phyloP scores from a whole-genome alignment of 2,888 invertebrate genomes.

The Limnephilus marmoratus region DNA sequence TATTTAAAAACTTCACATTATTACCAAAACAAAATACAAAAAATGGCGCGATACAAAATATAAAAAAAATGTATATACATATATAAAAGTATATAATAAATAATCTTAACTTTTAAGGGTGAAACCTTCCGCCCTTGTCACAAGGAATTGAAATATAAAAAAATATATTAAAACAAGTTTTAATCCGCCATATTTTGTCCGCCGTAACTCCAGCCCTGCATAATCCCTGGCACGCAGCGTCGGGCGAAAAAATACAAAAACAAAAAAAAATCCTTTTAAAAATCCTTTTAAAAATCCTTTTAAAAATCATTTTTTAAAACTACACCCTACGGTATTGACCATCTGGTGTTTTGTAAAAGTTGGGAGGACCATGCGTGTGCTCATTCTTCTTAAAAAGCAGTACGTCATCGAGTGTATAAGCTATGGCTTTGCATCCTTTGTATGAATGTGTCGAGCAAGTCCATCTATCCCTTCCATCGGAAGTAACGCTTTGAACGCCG shows the following conservation, averaged over 20 bases:
- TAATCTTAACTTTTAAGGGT: neutral
- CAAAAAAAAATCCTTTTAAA: too few relatives aligned
- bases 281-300: too few relatives aligned
- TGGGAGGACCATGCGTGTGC: neutral
- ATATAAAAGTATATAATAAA: too few relatives aligned
- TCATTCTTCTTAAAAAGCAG: neutral
- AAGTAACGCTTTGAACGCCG: neutral
- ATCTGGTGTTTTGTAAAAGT: neutral
- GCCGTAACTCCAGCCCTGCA: too few relatives aligned
- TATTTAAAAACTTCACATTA: neutral
- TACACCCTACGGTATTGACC: neutral
- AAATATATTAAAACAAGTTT: neutral
- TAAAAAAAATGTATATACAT: neutral
- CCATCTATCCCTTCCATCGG: slow-evolving; percentile 69
- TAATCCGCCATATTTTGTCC: neutral
- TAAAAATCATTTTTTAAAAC: too few relatives aligned
- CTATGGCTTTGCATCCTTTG: slow-evolving; percentile 41
- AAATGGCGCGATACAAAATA: neutral
- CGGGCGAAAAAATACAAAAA: too few relatives aligned
- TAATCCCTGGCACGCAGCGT: too few relatives aligned
- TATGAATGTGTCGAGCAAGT: slow-evolving; percentile 69
- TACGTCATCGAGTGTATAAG: neutral
- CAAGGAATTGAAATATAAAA: neutral
- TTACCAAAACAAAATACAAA: neutral
- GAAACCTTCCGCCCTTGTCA: neutral